Conservation (phyloP, 2,797 vertebrate genomes). For the Echiichthys vipera region DNA sequence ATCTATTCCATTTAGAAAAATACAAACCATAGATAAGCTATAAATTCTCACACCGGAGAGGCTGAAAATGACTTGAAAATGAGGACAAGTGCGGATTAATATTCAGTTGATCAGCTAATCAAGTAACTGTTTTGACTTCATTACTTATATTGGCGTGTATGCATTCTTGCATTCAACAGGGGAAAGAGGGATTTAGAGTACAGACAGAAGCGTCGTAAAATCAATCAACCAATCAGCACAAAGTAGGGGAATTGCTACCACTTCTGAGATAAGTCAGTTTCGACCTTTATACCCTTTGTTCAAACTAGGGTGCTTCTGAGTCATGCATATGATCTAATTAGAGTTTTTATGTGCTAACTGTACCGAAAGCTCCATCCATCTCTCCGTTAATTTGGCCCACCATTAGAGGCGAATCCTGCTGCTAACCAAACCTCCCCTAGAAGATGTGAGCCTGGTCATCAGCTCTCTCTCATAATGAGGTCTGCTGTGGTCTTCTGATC, state of each 20-base stretch:
- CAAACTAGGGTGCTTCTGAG: conserved; percentile 30
- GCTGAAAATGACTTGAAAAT: not conserved
- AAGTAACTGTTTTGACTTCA: not conserved
- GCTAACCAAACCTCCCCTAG: conserved; percentile 37
- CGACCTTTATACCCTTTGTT: conserved; percentile 17
- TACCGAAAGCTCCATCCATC: conserved; percentile 51
- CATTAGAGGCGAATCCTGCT: conserved; percentile 53
- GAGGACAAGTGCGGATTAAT: not conserved
- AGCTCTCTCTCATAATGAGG: conserved; percentile 34
- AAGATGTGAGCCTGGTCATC: conserved; percentile 43
- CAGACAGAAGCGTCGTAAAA: not conserved
- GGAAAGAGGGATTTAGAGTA: not conserved
- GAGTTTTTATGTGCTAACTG: conserved; percentile 37
- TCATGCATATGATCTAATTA: conserved; percentile 68
- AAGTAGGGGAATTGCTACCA: not conserved
- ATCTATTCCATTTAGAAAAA: not conserved
- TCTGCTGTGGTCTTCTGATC: conserved; percentile 17
- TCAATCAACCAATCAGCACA: conserved; percentile 8
- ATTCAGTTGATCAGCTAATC: not conserved
- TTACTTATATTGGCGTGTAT: too few species aligned
- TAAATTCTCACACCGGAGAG: not conserved
- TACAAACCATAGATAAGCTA: not conserved
- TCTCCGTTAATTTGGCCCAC: conserved; percentile 55
- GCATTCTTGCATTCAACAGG: too few species aligned
- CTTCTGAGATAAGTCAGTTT: conserved; percentile 4